Evolutionary conservation across 1,140 invertebrate species (phyloP), one percentile per base, ranked within the genome.

Genomic region (Drosophila tristis): DNA sequence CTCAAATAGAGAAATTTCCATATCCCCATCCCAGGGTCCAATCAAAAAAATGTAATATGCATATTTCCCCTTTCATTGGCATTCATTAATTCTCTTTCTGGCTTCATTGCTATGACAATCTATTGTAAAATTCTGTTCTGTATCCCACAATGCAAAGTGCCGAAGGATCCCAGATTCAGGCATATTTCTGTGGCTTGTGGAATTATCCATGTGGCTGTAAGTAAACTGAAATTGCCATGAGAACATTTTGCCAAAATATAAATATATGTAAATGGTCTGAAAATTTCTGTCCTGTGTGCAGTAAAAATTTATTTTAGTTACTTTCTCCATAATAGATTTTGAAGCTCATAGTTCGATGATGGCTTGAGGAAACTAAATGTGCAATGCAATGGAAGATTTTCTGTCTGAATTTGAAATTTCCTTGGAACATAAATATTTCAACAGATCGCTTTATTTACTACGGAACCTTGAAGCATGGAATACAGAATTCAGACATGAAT

Each of bases 301-400:
- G 79, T 74, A 64, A 74, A 70, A 58, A 26, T 74, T 74, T 74
- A 57, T 49, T 77, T 35, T 54, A 67, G 56, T 50, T 16, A 16
- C 16, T 16, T 80, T 62, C 65, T 47, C 9, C 49, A 47, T n/a
- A 35, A 13, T 2, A 25, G 43, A 20, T 25, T 11, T 39, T 11
- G 4, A n/a, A 0, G 31, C 16, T 64, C 29, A 43, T 35, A 62
- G 57, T 62, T 54, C 2, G n/a, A 16, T 15, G 45, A 31, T 45
- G 31, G 20, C 23, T 42, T 35, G 9, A 53, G 8, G 6, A 29
- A 35, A 20, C 35, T 7, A 11, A 29, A 39, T 13, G 9, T 39
- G 9, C 11, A 39, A 39, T 39, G 35, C 11, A 13, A 39, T 39
- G 26, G 11, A 35, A 35, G 0, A 4, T 35, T 35, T 35, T 35